Conservation (phyloP, 1,140 invertebrate species). For the Apis laboriosa region DNA sequence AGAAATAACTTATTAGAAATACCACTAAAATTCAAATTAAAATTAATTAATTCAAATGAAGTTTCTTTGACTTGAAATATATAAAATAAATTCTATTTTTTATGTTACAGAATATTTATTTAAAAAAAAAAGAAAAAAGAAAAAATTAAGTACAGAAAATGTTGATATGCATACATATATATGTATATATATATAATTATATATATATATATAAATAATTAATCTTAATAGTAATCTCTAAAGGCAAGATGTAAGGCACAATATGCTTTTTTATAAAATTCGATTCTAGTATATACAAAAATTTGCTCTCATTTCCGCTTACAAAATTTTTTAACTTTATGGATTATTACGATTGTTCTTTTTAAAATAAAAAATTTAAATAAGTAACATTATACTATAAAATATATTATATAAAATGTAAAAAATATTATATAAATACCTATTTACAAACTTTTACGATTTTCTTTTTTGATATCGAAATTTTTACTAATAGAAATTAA, state of each 20-base stretch:
- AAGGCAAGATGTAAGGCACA: constrained; percentile 66
- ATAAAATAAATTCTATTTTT: background rate
- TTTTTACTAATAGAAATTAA: constrained; percentile 33
- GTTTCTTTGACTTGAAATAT: background rate
- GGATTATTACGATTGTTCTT: background rate
- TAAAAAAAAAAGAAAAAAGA: constrained; percentile 59
- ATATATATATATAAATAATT: constrained; percentile 62
- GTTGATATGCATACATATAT: constrained; percentile 49
- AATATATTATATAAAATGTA: constrained; percentile 6
- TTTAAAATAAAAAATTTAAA: constrained; percentile 44
- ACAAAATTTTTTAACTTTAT: background rate
- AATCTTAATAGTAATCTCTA: constrained; percentile 42
- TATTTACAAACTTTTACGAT: constrained; percentile 53
- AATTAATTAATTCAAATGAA: background rate
- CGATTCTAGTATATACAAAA: constrained; percentile 58
- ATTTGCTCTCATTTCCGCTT: background rate
- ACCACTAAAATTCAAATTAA: background rate
- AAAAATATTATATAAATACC: constrained; percentile 41
- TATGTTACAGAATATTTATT: constrained; percentile 59
- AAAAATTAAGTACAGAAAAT: constrained; percentile 65
- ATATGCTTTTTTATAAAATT: constrained; percentile 37
- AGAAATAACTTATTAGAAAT: background rate
- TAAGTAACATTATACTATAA: constrained; percentile 45
- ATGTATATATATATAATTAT: constrained; percentile 45
- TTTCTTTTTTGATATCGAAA: constrained; percentile 24